A percentile compares a stretch with the other conserved stretches of the same genome.
Conservation (phyloP, 2,113 vertebrate species). For the Strix aluco region DNA sequence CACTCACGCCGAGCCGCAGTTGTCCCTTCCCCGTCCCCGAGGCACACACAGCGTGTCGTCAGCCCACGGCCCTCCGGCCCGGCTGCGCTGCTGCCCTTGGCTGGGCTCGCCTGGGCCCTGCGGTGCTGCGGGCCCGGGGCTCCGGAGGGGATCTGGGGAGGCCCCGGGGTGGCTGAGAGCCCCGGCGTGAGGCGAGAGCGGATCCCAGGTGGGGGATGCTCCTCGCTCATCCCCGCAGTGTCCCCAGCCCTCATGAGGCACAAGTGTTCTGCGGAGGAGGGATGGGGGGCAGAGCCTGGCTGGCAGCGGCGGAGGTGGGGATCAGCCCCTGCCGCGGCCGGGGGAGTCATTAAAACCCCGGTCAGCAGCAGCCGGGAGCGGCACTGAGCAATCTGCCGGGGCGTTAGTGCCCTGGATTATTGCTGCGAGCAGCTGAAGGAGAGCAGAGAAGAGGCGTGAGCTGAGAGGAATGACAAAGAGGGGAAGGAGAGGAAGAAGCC, state of each 20-base stretch:
- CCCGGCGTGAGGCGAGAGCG: fast-evolving
- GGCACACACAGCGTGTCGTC: fast-evolving
- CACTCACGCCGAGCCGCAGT: fast-evolving
- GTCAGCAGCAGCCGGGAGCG: background rate
- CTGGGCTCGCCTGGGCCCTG: fast-evolving
- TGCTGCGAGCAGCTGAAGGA: slow-evolving; percentile 49
- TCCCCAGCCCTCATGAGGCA: background rate
- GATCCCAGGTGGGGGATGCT: background rate
- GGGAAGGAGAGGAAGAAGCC: background rate
- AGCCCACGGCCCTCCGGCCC: background rate
- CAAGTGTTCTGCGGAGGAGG: background rate
- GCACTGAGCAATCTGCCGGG: background rate
- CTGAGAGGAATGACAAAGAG: slow-evolving; percentile 45
- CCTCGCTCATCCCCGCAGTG: fast-evolving
- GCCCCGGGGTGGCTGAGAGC: background rate
- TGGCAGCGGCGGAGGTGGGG: background rate
- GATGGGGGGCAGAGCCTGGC: background rate
- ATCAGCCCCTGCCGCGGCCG: background rate
- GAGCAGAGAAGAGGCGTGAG: slow-evolving; percentile 30
- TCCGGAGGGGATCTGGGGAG: fast-evolving
- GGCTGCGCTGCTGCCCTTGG: background rate
- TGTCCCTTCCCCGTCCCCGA: background rate
- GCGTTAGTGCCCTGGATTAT: slow-evolving; percentile 33
- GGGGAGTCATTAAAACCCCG: background rate
- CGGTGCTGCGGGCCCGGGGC: fast-evolving